Percentiles rank a stretch among this genome's conserved stretches.
Evolutionary conservation across 2,113 vertebrate species (phyloP).

Genomic region (Prunella himalayana): DNA sequence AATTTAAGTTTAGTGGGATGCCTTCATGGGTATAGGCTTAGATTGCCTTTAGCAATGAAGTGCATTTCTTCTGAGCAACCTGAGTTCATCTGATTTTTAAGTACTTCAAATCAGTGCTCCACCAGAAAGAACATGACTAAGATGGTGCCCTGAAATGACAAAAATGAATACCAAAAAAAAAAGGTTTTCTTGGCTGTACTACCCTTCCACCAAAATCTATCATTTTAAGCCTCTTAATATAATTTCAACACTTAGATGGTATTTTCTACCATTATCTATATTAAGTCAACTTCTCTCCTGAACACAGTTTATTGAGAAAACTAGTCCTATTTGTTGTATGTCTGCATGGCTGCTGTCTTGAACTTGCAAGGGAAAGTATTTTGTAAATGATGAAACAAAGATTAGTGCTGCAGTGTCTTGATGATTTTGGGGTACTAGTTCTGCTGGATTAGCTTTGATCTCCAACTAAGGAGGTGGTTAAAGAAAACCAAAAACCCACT

Average conservation of each 20-base stretch:
- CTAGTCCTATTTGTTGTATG: background rate
- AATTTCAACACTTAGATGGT: background rate
- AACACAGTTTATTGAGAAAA: background rate
- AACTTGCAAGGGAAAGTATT: background rate
- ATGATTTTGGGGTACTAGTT: background rate
- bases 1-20: background rate
- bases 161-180: background rate
- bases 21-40: background rate
- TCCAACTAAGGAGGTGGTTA: background rate
- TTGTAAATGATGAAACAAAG: background rate
- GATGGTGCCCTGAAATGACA: background rate
- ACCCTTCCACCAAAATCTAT: background rate
- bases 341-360: background rate
- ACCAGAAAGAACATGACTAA: background rate
- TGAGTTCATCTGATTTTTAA: background rate
- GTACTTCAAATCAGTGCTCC: background rate
- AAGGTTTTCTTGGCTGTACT: background rate
- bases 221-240: background rate
- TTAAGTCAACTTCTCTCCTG: background rate
- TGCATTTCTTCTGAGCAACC: background rate
- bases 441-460: background rate
- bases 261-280: background rate
- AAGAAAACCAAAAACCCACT: background rate
- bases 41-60: background rate
- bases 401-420: background rate